Base-by-base conservation (phyloP, 2,797 vertebrate genomes). In the Gymnothorax javanicus region DNA sequence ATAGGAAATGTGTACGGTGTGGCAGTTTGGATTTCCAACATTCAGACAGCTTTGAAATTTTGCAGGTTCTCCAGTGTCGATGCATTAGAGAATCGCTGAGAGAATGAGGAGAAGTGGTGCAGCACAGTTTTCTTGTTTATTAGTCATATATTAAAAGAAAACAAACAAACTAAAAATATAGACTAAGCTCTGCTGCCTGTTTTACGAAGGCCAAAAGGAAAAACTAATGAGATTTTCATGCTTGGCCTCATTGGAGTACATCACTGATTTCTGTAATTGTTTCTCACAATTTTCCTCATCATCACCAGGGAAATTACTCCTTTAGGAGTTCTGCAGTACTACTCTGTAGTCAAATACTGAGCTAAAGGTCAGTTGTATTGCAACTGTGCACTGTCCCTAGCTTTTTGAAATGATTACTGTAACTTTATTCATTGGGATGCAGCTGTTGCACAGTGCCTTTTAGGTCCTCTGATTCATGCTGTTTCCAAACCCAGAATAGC, bases 291-390 rank as follows among this genome's bases (percentile, higher is more conserved):
- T 79, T 82, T 43, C 58, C 50, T 75, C 20, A 60, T 88, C 71
- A 84, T 69, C 86, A 60, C 81, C 43, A 57, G 56, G 84, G 75
- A 7, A 82, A n/a, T 62, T 12, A 25, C 12, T 89, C 86, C 62
- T 82, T 54, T 25, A 20, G 27, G 33, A 60, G 73, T 43, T n/a
- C 23, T 57, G n/a, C 59, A 84, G 79, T n/a, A 82, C 25, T 60
- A 43, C 33, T 73, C 71, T 77, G 56, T 71, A 73, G 67, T 52
- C n/a, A 25, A 88, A 82, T 27, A 25, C 79, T 75, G 33, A 43
- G 17, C 62, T 59, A 87, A 90, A 89, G 91, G 88, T 87, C 86
- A 91, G 83, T 64, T 50, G 56, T 73, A 83, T 85, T 82, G 85
- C 73, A 25, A 81, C 27, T 50, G 8, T 20, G 85, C 82, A 25